Evolutionary conservation across 2,888 invertebrate species (phyloP).

Genomic region (Hirtodrosophila duncani): DNA sequence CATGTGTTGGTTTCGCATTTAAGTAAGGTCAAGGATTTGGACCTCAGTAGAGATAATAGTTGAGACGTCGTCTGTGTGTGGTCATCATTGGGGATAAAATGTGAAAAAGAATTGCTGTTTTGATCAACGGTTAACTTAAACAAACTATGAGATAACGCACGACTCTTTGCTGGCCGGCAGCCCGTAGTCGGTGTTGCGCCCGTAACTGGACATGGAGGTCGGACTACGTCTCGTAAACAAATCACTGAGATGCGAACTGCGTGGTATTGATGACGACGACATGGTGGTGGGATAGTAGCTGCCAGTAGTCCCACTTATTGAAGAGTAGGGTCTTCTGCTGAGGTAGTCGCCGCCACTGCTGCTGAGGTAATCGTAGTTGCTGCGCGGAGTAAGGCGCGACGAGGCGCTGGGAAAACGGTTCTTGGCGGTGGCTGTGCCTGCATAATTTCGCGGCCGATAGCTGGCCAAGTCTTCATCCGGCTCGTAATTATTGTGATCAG

Average conservation of each 20-base stretch:
- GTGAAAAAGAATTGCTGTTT: slow-evolving; percentile 50
- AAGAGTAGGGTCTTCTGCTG: slow-evolving; percentile 39
- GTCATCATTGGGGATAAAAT: slow-evolving; percentile 24
- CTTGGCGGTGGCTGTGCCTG: slow-evolving; percentile 21
- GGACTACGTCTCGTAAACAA: slow-evolving; percentile 74
- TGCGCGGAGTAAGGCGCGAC: slow-evolving; percentile 35
- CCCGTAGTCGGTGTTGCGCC: slow-evolving; percentile 32
- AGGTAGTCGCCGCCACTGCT: slow-evolving; percentile 32
- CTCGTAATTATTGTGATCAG: slow-evolving; percentile 50
- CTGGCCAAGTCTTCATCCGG: slow-evolving; percentile 58
- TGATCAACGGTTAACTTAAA: slow-evolving; percentile 30
- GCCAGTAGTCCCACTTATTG: slow-evolving; percentile 9
- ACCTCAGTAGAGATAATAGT: slow-evolving; percentile 59
- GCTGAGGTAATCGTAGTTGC: slow-evolving; percentile 52
- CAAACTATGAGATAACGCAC: slow-evolving; percentile 75
- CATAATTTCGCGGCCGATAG: slow-evolving; percentile 67
- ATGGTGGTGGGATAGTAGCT: slow-evolving; percentile 37
- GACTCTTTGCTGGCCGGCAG: slow-evolving; percentile 75
- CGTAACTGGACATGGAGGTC: slow-evolving; percentile 38
- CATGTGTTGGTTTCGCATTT: slow-evolving; percentile 47
- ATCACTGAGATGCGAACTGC: slow-evolving; percentile 65
- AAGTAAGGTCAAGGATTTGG: slow-evolving; percentile 9
- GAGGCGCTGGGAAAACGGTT: slow-evolving; percentile 73
- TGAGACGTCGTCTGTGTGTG: slow-evolving; percentile 51
- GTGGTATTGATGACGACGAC: slow-evolving; percentile 22